Conservation (phyloP, 2,888 invertebrate species). For the Linnaemya tessellans region DNA sequence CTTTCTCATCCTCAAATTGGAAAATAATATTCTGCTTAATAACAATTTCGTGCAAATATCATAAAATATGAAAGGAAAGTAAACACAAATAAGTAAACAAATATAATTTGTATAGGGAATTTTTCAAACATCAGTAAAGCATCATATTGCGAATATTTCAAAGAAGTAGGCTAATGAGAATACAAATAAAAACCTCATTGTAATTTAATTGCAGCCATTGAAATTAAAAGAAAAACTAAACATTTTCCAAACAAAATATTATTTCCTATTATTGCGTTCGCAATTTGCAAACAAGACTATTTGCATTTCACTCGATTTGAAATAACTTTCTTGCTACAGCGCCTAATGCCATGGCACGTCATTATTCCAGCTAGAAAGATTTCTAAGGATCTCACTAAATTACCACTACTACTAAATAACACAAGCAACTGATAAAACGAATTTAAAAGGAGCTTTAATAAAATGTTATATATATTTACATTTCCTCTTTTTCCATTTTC, state of each 20-base stretch:
- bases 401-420: background rate
- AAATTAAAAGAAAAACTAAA: background rate
- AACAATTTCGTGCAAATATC: background rate
- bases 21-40: background rate
- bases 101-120: background rate
- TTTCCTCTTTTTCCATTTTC: background rate
- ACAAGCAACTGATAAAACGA: slow-evolving; percentile 22
- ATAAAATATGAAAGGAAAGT: background rate
- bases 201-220: background rate
- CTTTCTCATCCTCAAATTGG: background rate
- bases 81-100: background rate
- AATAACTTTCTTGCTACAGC: no score
- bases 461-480: background rate
- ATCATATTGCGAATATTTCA: no score
- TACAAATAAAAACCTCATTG: background rate
- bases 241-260: no score
- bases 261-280: background rate
- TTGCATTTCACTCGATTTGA: no score
- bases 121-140: background rate
- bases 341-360: no score
- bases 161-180: background rate
- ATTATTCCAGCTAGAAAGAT: no score
- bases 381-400: background rate
- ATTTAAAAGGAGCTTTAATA: slow-evolving; percentile 34
- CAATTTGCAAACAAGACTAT: background rate